Evolutionary conservation across 2,113 vertebrate species (phyloP).

Genomic region (Speoplatyrhinus poulsoni): DNA sequence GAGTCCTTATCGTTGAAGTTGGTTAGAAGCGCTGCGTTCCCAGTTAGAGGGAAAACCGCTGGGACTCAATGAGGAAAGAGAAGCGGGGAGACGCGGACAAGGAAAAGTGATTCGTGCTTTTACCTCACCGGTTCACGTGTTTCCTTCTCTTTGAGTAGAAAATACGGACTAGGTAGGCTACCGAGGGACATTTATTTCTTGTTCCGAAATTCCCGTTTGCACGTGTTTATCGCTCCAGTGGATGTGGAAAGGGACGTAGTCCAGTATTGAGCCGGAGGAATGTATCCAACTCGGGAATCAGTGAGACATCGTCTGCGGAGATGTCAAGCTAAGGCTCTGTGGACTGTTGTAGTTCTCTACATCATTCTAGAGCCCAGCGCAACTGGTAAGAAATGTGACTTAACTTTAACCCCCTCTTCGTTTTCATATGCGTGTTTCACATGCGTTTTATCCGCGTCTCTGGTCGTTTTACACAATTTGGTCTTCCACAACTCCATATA

Average conservation of each 20-base stretch:
- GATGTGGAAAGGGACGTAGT: slow-evolving; percentile 63
- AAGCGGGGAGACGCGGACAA: slow-evolving; percentile 27
- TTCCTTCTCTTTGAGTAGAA: not conserved
- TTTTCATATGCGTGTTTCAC: not conserved
- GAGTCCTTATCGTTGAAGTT: slow-evolving; percentile 21
- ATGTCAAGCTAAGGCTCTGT: slow-evolving; percentile 66
- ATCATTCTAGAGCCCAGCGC: slow-evolving; percentile 55
- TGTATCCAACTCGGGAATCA: slow-evolving; percentile 69
- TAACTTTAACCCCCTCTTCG: not conserved
- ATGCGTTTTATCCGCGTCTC: not conserved
- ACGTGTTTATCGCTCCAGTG: slow-evolving; percentile 43
- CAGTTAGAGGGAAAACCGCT: not conserved
- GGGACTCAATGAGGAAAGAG: slow-evolving; percentile 41
- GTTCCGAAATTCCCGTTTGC: slow-evolving; percentile 20
- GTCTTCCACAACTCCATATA: too few species aligned
- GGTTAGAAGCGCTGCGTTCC: slow-evolving; percentile 50
- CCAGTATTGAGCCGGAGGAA: slow-evolving; percentile 66
- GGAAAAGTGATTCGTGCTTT: slow-evolving; percentile 12
- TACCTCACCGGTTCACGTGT: not conserved
- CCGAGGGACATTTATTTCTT: not conserved
- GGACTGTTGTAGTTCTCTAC: slow-evolving; percentile 61
- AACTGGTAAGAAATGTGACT: slow-evolving; percentile 58
- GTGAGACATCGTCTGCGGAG: slow-evolving; percentile 58
- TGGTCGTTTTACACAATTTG: not conserved
- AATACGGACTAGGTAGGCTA: not conserved